Percentiles rank a stretch among this genome's conserved stretches.
phyloP scores from a whole-genome alignment of 2,797 vertebrate genomes.

The Linurgus olivaceus region DNA sequence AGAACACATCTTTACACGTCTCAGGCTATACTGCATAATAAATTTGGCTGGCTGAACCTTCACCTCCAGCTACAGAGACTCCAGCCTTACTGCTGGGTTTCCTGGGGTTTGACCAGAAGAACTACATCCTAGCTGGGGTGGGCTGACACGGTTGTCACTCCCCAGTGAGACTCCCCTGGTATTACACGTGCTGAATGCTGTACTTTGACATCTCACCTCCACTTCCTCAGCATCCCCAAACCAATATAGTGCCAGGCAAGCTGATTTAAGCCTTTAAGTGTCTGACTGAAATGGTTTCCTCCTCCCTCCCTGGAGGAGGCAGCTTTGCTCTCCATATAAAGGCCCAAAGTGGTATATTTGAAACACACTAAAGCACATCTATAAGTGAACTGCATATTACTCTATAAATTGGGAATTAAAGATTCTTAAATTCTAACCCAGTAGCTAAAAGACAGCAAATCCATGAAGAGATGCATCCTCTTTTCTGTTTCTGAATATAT shows the following conservation, averaged over 20 bases:
- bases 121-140: not conserved
- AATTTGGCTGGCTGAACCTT: not conserved
- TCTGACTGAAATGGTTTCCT: not conserved
- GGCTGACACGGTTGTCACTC: not conserved
- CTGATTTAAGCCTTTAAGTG: not conserved
- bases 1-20: not conserved
- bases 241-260: not conserved
- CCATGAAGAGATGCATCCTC: not conserved
- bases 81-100: not conserved
- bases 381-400: not conserved
- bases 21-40: not conserved
- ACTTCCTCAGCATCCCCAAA: not conserved
- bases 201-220: not conserved
- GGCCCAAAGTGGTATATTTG: not conserved
- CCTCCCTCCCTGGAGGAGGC: not conserved
- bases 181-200: rapidly evolving
- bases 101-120: not conserved
- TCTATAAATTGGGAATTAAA: not conserved
- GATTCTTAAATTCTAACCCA: not conserved
- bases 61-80: not conserved
- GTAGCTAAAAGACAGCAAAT: not conserved
- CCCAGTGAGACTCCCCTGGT: not conserved
- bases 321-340: not conserved
- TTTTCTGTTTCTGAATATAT: not conserved
- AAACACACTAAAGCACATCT: not conserved